A percentile compares a stretch with the other conserved stretches of the same genome.
These are phyloP conservation scores for Mylabris phalerata DNA, from an alignment of 1,140 invertebrate genomes.

Conservation along the genomic window DNA sequence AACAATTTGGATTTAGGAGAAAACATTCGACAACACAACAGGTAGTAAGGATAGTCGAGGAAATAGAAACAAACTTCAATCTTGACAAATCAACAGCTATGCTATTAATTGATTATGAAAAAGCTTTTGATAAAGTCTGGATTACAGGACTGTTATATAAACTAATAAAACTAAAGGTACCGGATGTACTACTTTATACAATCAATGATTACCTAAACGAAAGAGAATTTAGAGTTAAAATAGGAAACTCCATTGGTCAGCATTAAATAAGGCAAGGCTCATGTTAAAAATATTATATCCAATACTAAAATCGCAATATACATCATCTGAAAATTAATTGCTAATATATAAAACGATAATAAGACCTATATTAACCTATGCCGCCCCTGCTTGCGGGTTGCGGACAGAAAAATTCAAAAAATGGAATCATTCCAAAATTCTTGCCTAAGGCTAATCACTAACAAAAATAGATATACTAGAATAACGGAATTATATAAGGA, in stretches of 20 bases:
- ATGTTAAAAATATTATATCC: not conserved
- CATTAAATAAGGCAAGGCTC: not conserved
- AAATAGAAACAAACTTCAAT: not conserved
- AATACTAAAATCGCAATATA: not conserved
- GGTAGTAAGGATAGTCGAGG: not conserved
- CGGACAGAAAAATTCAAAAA: not conserved
- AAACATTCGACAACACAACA: not conserved
- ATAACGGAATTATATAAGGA: not conserved
- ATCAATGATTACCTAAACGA: too few species aligned
- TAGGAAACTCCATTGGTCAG: too few species aligned
- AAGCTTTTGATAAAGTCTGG: constrained; percentile 33
- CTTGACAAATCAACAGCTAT: not conserved
- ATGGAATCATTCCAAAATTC: not conserved
- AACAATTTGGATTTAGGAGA: constrained; percentile 11
- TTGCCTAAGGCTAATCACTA: not conserved
- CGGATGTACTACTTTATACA: not conserved
- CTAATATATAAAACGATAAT: not conserved
- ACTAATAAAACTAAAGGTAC: constrained; percentile 1
- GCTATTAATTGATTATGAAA: constrained; percentile 20
- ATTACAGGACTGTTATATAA: not conserved
- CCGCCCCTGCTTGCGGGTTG: not conserved
- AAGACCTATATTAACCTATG: not conserved
- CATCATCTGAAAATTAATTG: not conserved
- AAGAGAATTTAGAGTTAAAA: too few species aligned
- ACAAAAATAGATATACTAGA: not conserved